Percentiles rank a stretch among this genome's conserved stretches.
Evolutionary conservation across 2,888 invertebrate species (phyloP).

Genomic region (Microctonus hyperodae): DNA sequence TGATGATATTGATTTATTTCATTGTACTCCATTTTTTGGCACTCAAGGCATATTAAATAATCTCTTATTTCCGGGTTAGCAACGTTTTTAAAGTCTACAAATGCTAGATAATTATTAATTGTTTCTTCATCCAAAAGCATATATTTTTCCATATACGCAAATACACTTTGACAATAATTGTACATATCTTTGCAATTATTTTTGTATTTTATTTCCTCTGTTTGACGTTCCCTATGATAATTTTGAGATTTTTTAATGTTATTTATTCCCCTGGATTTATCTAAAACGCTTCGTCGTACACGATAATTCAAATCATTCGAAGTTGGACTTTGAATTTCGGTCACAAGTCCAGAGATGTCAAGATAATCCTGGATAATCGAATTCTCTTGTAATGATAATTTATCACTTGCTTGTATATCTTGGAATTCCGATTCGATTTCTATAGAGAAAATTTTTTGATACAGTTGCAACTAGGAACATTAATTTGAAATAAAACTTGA

Average conservation of each 20-base stretch:
- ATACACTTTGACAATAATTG: slow-evolving; percentile 35
- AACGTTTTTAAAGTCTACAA: slow-evolving; percentile 24
- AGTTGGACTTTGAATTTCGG: neutral
- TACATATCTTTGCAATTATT: slow-evolving; percentile 32
- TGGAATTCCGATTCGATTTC: neutral
- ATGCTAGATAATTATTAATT: slow-evolving; percentile 21
- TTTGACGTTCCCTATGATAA: slow-evolving; percentile 21
- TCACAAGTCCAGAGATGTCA: neutral
- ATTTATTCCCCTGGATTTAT: neutral
- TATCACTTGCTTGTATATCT: neutral
- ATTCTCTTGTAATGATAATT: neutral
- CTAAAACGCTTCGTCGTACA: neutral
- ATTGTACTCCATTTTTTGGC: slow-evolving; percentile 20
- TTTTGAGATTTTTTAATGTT: slow-evolving; percentile 5
- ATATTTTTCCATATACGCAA: slow-evolving; percentile 30
- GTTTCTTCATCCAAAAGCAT: slow-evolving; percentile 21
- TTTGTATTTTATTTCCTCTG: slow-evolving; percentile 11
- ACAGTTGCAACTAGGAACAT: too few relatives aligned
- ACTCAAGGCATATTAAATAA: slow-evolving; percentile 43
- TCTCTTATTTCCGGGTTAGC: slow-evolving; percentile 13
- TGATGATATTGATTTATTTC: neutral
- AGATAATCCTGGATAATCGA: neutral
- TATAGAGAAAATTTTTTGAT: neutral
- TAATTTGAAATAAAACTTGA: neutral
- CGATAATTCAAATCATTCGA: neutral